Percentiles rank a stretch among this genome's conserved stretches.
Evolutionary conservation across 1,140 invertebrate genomes (phyloP).

Genomic region (Solenopsis invicta): DNA sequence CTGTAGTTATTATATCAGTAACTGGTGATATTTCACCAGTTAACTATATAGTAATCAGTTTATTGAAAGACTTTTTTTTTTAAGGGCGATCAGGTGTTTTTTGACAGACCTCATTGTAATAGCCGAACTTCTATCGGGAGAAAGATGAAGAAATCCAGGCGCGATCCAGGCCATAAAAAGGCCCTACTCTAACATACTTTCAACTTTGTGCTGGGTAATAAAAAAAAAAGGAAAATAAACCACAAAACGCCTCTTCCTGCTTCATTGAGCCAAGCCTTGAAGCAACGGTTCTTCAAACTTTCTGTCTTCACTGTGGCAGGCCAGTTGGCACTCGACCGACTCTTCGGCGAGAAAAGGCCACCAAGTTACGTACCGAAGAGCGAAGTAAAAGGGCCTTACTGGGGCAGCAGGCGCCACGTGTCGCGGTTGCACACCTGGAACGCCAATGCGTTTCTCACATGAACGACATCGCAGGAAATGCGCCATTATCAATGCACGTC

Average conservation of each 20-base stretch:
- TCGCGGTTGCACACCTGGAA: constrained; percentile 35
- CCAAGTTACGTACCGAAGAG: constrained; percentile 22
- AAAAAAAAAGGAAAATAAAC: constrained; percentile 45
- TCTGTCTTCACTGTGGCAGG: constrained; percentile 35
- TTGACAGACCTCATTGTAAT: neutral
- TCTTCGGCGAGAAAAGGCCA: constrained; percentile 41
- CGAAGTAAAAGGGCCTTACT: constrained; percentile 30
- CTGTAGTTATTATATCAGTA: too few relatives aligned
- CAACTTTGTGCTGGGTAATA: constrained; percentile 23
- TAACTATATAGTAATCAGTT: too few relatives aligned
- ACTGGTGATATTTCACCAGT: too few relatives aligned
- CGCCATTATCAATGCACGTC: constrained; percentile 45
- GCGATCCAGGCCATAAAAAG: neutral
- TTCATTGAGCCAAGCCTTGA: constrained; percentile 29
- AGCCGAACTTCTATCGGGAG: neutral
- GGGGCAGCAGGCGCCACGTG: constrained; percentile 39
- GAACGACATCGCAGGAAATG: constrained; percentile 46
- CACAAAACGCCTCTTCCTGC: constrained; percentile 59
- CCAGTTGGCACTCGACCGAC: constrained; percentile 53
- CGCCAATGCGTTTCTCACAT: neutral
- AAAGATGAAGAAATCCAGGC: constrained; percentile 11
- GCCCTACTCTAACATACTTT: constrained; percentile 51
- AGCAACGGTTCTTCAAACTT: constrained; percentile 62
- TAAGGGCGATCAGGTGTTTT: neutral
- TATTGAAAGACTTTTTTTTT: too few relatives aligned